These are phyloP conservation scores for Actenoides hombroni DNA, from an alignment of 2,113 vertebrate genomes.

Conservation along the genomic window DNA sequence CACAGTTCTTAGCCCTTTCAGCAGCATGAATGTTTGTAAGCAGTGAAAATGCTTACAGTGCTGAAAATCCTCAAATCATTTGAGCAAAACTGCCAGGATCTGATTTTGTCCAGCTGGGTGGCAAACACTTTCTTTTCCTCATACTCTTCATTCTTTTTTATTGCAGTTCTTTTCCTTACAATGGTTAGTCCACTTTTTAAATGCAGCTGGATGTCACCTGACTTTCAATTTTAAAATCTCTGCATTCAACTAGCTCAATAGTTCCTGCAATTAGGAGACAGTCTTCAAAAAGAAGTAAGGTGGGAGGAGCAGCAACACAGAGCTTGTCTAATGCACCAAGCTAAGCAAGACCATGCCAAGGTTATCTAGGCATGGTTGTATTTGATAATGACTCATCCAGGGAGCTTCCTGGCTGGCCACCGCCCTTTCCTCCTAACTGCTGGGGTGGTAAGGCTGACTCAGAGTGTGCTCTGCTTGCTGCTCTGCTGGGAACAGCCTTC, in stretches of 20 bases:
- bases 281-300: neutral
- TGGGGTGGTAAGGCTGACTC: neutral
- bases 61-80: neutral
- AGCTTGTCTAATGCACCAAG: neutral
- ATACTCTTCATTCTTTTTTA: neutral
- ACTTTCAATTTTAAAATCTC: neutral
- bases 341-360: neutral
- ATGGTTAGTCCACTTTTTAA: neutral
- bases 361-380: constrained; percentile 9
- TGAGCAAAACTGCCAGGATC: neutral
- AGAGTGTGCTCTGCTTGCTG: neutral
- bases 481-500: neutral
- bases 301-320: neutral
- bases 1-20: neutral
- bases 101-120: neutral
- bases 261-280: neutral
- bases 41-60: neutral
- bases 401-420: constrained; percentile 12
- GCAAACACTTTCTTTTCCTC: neutral
- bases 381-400: constrained; percentile 26
- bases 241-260: accelerated
- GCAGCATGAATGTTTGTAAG: neutral
- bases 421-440: neutral
- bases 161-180: neutral
- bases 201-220: neutral